Percentiles rank a stretch among this genome's conserved stretches.
Conservation (phyloP, 2,888 invertebrate species). For the Aporophyla lueneburgensis region DNA sequence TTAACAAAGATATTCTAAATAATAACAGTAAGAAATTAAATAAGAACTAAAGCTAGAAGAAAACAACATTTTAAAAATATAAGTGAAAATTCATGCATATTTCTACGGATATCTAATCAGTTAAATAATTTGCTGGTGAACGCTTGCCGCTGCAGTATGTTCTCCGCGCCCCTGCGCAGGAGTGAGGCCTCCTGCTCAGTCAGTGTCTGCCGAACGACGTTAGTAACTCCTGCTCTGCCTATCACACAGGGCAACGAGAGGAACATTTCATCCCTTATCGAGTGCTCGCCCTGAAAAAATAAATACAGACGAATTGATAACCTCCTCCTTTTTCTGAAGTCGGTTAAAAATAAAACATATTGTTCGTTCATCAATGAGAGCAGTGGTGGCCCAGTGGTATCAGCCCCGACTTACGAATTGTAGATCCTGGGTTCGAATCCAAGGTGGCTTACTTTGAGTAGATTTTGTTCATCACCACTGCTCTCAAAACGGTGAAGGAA, state of each 20-base stretch:
- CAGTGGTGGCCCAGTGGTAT: too few relatives aligned
- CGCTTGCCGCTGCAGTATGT: slow-evolving; percentile 79
- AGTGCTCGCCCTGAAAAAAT: slow-evolving; percentile 62
- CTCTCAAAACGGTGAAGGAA: too few relatives aligned
- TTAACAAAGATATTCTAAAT: background rate
- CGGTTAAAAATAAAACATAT: slow-evolving; percentile 18
- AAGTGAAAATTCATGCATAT: background rate
- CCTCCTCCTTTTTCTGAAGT: too few relatives aligned
- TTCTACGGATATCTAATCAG: background rate
- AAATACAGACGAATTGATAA: too few relatives aligned
- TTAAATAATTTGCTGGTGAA: slow-evolving; percentile 25
- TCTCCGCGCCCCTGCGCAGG: slow-evolving; percentile 91
- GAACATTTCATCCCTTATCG: slow-evolving; percentile 88
- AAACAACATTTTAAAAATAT: background rate
- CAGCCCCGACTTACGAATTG: too few relatives aligned
- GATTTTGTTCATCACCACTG: too few relatives aligned
- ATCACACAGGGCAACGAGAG: slow-evolving; percentile 94
- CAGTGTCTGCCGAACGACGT: slow-evolving; percentile 92
- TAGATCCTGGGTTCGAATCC: too few relatives aligned
- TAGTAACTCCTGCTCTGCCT: slow-evolving; percentile 92
- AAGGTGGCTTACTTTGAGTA: too few relatives aligned
- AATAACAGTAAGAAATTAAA: background rate
- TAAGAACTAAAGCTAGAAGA: background rate
- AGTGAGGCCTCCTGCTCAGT: slow-evolving; percentile 90
- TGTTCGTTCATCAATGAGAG: background rate